Conservation (phyloP, 37 sponge, comb jelly and placozoan species). For the Eunapius fragilis region DNA sequence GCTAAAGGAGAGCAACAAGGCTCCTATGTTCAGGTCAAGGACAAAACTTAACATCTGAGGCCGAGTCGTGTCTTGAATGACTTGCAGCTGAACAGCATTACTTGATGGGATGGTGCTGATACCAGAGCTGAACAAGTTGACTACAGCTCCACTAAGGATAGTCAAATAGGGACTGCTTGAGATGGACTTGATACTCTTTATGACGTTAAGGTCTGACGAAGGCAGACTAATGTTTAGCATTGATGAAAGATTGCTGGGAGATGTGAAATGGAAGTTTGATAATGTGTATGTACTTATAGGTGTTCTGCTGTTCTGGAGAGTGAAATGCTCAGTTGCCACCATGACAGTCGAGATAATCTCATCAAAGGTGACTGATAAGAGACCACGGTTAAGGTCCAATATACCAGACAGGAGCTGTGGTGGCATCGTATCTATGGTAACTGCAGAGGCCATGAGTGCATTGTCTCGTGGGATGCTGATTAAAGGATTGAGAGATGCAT, state of each 20-base stretch:
- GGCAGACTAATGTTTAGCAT: slow-evolving; percentile 57
- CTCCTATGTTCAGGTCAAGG: slow-evolving; percentile 59
- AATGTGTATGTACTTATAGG: slow-evolving; percentile 19
- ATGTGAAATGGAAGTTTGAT: not conserved
- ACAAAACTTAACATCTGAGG: slow-evolving; percentile 61
- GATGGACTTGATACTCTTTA: slow-evolving; percentile 45
- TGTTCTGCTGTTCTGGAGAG: slow-evolving; percentile 23
- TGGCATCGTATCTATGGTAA: slow-evolving; percentile 67
- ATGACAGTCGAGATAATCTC: slow-evolving; percentile 67
- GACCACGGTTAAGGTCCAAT: slow-evolving; percentile 77
- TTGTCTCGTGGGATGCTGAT: slow-evolving; percentile 17
- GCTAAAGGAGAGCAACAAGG: slow-evolving; percentile 60
- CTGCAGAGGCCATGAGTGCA: slow-evolving; percentile 38
- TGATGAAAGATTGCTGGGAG: slow-evolving; percentile 23
- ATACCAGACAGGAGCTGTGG: slow-evolving; percentile 61
- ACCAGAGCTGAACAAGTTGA: slow-evolving; percentile 36
- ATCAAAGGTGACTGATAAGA: slow-evolving; percentile 72
- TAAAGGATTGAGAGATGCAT: slow-evolving; percentile 61
- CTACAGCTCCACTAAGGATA: slow-evolving; percentile 51
- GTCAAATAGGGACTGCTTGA: slow-evolving; percentile 48
- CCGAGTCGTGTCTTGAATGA: slow-evolving; percentile 54
- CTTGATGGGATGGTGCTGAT: slow-evolving; percentile 22
- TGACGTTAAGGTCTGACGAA: slow-evolving; percentile 56
- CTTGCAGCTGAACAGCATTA: slow-evolving; percentile 46
- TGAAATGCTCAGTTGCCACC: slow-evolving; percentile 51